phyloP scores from a whole-genome alignment of 2,113 vertebrate species.

The Xiphophorus maculatus region DNA sequence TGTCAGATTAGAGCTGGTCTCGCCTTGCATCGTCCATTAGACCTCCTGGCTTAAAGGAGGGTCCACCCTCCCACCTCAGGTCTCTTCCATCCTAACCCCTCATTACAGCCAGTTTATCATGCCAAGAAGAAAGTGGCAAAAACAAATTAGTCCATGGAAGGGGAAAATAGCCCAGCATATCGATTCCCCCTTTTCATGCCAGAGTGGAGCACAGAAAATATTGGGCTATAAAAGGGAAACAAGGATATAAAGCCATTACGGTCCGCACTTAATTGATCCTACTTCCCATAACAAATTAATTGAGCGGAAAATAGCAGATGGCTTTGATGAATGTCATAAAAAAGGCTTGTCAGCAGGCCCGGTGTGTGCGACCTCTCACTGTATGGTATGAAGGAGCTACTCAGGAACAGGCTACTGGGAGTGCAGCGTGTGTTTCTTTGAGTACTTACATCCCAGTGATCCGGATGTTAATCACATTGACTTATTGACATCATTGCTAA shows the following conservation, averaged over 20 bases:
- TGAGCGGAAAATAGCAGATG: slow-evolving; percentile 86
- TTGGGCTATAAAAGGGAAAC: slow-evolving; percentile 83
- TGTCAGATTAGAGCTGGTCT: neutral
- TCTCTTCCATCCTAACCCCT: slow-evolving; percentile 55
- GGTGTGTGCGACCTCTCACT: slow-evolving; percentile 61
- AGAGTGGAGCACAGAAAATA: slow-evolving; percentile 82
- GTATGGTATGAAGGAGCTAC: slow-evolving; percentile 44
- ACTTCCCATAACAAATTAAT: slow-evolving; percentile 84
- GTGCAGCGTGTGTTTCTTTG: slow-evolving; percentile 28
- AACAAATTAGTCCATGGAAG: slow-evolving; percentile 75
- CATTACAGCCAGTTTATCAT: slow-evolving; percentile 72
- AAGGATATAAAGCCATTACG: slow-evolving; percentile 84
- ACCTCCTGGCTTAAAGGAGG: slow-evolving; percentile 26
- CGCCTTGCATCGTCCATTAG: neutral
- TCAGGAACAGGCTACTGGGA: slow-evolving; percentile 27
- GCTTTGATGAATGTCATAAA: slow-evolving; percentile 83
- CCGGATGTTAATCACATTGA: slow-evolving; percentile 68
- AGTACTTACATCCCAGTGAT: slow-evolving; percentile 67
- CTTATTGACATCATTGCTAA: slow-evolving; percentile 70
- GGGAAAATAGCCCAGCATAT: slow-evolving; percentile 71
- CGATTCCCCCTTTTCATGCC: slow-evolving; percentile 78
- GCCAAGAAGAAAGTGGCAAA: slow-evolving; percentile 74
- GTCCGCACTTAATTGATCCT: slow-evolving; percentile 83
- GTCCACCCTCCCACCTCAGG: slow-evolving; percentile 3
- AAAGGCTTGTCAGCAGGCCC: slow-evolving; percentile 78